These are phyloP conservation scores for Drosophila nigrodunni DNA, from an alignment of 1,140 invertebrate genomes.

Conservation along the genomic window DNA sequence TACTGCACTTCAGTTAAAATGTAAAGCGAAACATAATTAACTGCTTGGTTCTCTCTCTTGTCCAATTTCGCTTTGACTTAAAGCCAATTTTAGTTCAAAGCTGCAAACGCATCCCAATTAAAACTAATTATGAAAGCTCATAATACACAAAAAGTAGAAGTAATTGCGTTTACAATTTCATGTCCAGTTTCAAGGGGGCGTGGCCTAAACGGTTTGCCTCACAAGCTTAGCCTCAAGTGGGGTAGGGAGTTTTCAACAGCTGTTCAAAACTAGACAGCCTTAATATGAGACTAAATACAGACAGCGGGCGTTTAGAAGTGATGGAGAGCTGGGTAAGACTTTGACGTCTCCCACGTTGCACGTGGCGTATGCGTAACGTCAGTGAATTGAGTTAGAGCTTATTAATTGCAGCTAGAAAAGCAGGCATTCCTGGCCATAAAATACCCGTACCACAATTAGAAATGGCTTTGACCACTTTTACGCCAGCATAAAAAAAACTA, in stretches of 20 bases:
- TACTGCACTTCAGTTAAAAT: neutral
- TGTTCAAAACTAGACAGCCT: constrained; percentile 14
- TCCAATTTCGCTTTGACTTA: neutral
- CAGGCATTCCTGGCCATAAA: neutral
- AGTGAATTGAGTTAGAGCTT: constrained; percentile 21
- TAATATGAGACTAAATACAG: constrained; percentile 11
- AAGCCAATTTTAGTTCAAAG: constrained; percentile 2
- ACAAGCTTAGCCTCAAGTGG: constrained; percentile 4
- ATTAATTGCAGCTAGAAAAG: constrained; percentile 26
- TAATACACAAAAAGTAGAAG: neutral
- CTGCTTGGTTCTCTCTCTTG: neutral
- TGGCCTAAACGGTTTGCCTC: constrained; percentile 2
- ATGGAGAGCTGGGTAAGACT: neutral
- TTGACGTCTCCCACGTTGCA: constrained; percentile 10
- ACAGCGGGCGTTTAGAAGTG: neutral
- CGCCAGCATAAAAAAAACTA: too few species aligned
- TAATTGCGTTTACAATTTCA: constrained; percentile 8
- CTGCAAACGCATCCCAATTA: constrained; percentile 2
- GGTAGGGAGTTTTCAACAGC: neutral
- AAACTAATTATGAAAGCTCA: neutral
- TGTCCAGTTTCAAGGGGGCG: constrained; percentile 1
- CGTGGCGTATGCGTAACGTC: constrained; percentile 30
- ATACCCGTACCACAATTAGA: neutral
- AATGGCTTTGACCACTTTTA: neutral
- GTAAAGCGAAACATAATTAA: neutral